phyloP scores from a whole-genome alignment of 1,140 invertebrate species.

The Lepidurus apus region DNA sequence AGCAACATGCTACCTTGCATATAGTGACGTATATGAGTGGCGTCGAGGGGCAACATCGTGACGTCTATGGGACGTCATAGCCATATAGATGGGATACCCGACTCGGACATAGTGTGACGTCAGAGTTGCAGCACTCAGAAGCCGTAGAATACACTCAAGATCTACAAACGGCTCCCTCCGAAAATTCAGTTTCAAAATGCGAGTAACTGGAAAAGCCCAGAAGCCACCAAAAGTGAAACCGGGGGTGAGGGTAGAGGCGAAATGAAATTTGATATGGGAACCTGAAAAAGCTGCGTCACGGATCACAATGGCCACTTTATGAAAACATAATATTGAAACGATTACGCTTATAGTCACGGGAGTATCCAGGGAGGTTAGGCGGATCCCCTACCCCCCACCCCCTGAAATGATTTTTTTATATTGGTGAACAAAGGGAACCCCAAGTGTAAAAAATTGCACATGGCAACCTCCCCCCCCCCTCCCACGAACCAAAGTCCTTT shows the following conservation, averaged over 20 bases:
- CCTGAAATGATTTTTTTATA: not conserved
- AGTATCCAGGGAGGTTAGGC: not conserved
- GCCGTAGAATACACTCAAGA: not conserved
- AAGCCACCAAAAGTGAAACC: not conserved
- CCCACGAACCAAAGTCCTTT: too few relatives aligned
- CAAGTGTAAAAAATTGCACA: too few relatives aligned
- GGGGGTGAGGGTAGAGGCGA: not conserved
- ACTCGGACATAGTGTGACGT: not conserved
- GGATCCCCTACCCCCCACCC: not conserved
- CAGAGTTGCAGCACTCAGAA: not conserved
- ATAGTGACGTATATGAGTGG: not conserved
- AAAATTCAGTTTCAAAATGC: not conserved
- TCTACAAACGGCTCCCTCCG: not conserved
- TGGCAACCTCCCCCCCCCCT: too few relatives aligned
- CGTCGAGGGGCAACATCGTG: not conserved
- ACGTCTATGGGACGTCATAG: not conserved
- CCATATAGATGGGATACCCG: not conserved
- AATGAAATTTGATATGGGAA: constrained; percentile 3
- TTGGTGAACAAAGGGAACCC: too few relatives aligned
- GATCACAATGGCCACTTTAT: not conserved
- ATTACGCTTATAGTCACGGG: not conserved
- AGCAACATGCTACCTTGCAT: not conserved
- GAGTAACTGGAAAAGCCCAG: not conserved
- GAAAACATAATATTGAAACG: not conserved
- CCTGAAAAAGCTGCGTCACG: not conserved